phyloP scores from a whole-genome alignment of 2,113 vertebrate genomes.

The Rhabdomys dilectus region DNA sequence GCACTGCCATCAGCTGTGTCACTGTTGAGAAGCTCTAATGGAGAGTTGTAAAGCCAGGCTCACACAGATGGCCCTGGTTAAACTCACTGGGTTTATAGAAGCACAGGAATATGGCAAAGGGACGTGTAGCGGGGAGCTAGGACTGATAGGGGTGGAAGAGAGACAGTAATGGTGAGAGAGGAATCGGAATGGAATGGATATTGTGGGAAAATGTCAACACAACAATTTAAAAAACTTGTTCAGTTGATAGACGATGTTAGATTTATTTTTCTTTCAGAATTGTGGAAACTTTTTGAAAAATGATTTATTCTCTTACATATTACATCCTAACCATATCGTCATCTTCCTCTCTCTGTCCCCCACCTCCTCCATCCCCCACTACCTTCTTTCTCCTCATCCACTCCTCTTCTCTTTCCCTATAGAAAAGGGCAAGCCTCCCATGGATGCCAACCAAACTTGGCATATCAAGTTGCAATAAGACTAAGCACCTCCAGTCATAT shows the following conservation, averaged over 20 bases:
- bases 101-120: not conserved
- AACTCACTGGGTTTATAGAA: not conserved
- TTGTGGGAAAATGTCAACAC: not conserved
- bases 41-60: not conserved
- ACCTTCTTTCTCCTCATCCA: not conserved
- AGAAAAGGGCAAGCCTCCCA: not conserved
- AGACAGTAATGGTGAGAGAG: not conserved
- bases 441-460: not conserved
- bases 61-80: not conserved
- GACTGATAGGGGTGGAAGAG: not conserved
- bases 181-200: too few species aligned
- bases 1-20: not conserved
- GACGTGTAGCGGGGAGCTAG: not conserved
- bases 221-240: not conserved
- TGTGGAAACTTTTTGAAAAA: not conserved
- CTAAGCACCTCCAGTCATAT: not conserved
- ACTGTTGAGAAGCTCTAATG: not conserved
- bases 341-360: not conserved
- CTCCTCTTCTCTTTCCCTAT: not conserved
- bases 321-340: not conserved
- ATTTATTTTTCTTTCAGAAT: not conserved
- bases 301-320: not conserved
- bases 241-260: not conserved
- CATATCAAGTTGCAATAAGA: not conserved
- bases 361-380: not conserved